Evolutionary conservation across 2,888 invertebrate species (phyloP).

Genomic region (Himalopsyche tibetana): DNA sequence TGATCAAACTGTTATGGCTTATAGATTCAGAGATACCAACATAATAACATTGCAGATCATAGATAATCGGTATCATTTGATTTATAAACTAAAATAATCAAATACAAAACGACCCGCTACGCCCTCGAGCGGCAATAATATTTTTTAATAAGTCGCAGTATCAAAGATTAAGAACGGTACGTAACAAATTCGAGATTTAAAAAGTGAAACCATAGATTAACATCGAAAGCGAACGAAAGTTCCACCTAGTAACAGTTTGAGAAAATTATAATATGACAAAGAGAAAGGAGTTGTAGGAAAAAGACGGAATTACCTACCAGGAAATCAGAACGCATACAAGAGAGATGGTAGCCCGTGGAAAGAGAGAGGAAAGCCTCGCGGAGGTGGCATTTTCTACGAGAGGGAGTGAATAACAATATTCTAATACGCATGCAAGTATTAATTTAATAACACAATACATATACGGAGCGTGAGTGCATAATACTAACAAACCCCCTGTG

Average conservation of each 20-base stretch:
- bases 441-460: background rate
- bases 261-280: constrained; percentile 15
- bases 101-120: background rate
- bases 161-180: background rate
- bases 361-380: background rate
- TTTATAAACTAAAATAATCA: background rate
- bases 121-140: constrained; percentile 20
- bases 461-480: background rate
- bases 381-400: background rate
- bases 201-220: constrained; percentile 31
- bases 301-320: constrained; percentile 9
- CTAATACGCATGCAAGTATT: constrained; percentile 24
- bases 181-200: background rate
- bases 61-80: background rate
- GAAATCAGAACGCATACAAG: constrained; percentile 15
- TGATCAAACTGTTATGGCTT: no score
- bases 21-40: no score
- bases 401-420: background rate
- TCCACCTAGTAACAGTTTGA: background rate
- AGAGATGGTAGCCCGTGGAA: background rate
- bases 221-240: constrained; percentile 10
- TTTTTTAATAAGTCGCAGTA: background rate
- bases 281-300: constrained; percentile 27
- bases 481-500: no score
- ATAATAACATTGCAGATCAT: no score